phyloP scores from a whole-genome alignment of 2,113 vertebrate species.

The Melanerpes aurifrons region DNA sequence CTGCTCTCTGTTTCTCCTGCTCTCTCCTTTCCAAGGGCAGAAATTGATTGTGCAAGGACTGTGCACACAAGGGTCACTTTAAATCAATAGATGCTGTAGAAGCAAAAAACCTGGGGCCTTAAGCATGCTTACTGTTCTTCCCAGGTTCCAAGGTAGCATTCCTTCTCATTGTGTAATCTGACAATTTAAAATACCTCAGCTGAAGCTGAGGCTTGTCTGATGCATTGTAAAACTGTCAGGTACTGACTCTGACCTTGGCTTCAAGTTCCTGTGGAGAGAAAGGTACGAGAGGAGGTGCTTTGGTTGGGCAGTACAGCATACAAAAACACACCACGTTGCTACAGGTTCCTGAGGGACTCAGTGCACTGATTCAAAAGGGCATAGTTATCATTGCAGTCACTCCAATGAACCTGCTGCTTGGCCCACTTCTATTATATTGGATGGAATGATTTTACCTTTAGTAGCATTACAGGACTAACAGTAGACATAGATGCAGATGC shows the following conservation, averaged over 20 bases:
- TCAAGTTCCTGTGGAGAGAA: neutral
- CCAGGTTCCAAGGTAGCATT: neutral
- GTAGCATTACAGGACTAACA: neutral
- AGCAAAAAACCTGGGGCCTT: fast-evolving
- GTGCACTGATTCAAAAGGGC: neutral
- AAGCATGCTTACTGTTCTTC: neutral
- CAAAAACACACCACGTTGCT: neutral
- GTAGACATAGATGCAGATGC: neutral
- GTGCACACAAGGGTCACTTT: fast-evolving
- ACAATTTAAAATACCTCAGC: neutral
- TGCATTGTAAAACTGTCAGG: neutral
- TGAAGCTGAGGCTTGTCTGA: neutral
- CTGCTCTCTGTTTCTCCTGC: neutral
- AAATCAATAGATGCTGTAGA: neutral
- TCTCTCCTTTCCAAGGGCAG: neutral
- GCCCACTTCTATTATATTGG: neutral
- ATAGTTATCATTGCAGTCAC: neutral
- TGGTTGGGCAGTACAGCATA: neutral
- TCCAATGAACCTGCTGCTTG: neutral
- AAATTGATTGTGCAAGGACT: neutral
- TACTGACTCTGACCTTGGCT: neutral
- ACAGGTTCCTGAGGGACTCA: neutral
- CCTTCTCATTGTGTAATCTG: neutral
- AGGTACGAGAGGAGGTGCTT: neutral
- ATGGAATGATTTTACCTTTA: neutral